These are phyloP conservation scores for Acanthopleura granulata DNA, from an alignment of 2,888 invertebrate species.

Conservation along the genomic window DNA sequence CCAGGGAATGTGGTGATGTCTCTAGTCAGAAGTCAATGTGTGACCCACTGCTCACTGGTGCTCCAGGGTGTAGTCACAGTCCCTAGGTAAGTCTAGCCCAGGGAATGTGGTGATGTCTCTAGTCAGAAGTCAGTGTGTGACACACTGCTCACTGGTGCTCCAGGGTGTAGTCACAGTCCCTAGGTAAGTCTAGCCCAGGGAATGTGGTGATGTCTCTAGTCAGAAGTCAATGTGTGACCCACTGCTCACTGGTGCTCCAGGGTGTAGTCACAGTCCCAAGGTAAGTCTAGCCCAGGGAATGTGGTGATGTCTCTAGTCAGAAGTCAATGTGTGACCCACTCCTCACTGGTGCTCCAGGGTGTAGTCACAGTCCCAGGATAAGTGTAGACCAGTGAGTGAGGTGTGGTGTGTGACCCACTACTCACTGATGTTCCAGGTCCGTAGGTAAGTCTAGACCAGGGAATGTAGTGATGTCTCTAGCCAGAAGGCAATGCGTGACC, in stretches of 20 bases:
- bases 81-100: constrained; percentile 72
- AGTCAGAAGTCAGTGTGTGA: constrained; percentile 75
- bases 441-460: background rate
- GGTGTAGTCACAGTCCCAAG: constrained; percentile 64
- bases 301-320: constrained; percentile 75
- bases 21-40: constrained; percentile 75
- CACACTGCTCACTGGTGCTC: constrained; percentile 75
- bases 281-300: constrained; percentile 76
- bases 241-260: constrained; percentile 75
- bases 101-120: constrained; percentile 77
- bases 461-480: background rate
- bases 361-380: constrained; percentile 42
- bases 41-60: constrained; percentile 75
- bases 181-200: constrained; percentile 74
- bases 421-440: background rate
- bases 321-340: constrained; percentile 76
- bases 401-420: background rate
- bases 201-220: constrained; percentile 76
- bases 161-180: constrained; percentile 70
- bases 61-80: constrained; percentile 72
- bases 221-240: constrained; percentile 76
- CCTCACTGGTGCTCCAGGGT: constrained; percentile 75
- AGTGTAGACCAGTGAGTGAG: constrained; percentile 74
- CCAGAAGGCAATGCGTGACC: background rate
- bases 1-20: constrained; percentile 79